Conservation (phyloP, 2,113 vertebrate species). For the Phainopepla nitens region DNA sequence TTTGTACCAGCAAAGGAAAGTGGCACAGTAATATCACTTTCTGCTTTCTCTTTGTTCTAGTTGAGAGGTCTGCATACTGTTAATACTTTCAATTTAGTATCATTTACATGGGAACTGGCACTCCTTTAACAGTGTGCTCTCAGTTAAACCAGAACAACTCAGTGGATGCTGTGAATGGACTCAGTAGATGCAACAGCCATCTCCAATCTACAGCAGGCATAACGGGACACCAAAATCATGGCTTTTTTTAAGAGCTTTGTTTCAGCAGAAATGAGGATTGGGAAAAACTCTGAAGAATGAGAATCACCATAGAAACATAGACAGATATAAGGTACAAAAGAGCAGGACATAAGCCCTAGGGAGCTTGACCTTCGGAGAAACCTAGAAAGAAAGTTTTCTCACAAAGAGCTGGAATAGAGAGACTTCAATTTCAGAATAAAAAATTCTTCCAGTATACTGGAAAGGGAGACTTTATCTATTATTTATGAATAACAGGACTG, state of each 20-base stretch:
- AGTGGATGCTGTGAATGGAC: neutral
- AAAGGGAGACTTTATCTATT: neutral
- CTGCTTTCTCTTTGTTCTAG: neutral
- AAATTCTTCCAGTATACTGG: neutral
- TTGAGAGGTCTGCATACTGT: neutral
- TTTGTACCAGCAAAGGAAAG: neutral
- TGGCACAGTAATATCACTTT: neutral
- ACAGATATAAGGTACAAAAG: neutral
- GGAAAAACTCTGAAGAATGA: neutral
- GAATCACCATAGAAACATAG: conserved; percentile 2
- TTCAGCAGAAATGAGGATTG: neutral
- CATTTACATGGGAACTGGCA: neutral
- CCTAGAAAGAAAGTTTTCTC: neutral
- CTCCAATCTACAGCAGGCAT: neutral
- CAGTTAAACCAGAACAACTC: neutral
- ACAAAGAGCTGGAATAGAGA: neutral
- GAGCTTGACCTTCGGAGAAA: neutral
- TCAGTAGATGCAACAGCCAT: neutral
- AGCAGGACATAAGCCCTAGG: neutral
- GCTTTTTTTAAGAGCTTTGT: neutral
- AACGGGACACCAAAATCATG: neutral
- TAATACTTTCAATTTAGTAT: neutral
- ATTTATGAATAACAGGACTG: conserved; percentile 5
- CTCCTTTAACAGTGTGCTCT: neutral
- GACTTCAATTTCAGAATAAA: conserved; percentile 23